Percentiles rank a stretch among this genome's conserved stretches.
These are phyloP conservation scores for Hippocampus zosterae DNA, from an alignment of 2,113 vertebrate species.

Conservation along the genomic window DNA sequence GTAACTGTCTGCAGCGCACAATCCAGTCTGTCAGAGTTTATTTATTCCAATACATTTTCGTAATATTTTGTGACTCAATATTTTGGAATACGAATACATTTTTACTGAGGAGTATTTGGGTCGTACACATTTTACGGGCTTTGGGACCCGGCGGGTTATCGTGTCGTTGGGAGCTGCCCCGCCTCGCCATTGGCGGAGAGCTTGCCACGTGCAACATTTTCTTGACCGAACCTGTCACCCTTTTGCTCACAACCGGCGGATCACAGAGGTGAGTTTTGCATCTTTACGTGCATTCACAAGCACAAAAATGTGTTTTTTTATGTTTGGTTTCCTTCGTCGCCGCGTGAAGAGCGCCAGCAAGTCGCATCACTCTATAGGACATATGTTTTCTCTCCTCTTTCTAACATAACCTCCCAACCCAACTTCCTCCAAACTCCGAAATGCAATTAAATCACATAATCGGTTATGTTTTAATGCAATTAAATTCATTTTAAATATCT, in stretches of 20 bases:
- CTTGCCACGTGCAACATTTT: conserved; percentile 63
- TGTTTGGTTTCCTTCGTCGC: background rate
- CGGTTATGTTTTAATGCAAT: background rate
- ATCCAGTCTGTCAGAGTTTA: too few relatives aligned
- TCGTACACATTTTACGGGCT: background rate
- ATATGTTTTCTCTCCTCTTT: conserved; percentile 5
- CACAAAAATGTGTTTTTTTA: background rate
- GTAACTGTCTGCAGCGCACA: too few relatives aligned
- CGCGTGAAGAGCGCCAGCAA: background rate
- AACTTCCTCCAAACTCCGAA: background rate
- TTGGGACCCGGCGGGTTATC: background rate
- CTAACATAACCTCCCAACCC: background rate
- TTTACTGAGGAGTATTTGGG: background rate
- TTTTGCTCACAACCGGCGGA: background rate
- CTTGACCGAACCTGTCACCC: conserved; percentile 24
- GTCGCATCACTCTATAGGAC: conserved; percentile 53
- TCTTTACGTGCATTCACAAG: background rate
- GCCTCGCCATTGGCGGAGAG: conserved; percentile 55
- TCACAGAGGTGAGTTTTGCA: conserved; percentile 31
- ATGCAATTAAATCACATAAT: background rate
- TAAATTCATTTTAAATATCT: background rate
- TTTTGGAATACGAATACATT: background rate
- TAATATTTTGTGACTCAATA: background rate
- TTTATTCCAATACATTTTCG: too few relatives aligned
- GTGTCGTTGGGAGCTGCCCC: conserved; percentile 38